Evolutionary conservation across 2,113 vertebrate species (phyloP).

Genomic region (Calidris pygmaea): DNA sequence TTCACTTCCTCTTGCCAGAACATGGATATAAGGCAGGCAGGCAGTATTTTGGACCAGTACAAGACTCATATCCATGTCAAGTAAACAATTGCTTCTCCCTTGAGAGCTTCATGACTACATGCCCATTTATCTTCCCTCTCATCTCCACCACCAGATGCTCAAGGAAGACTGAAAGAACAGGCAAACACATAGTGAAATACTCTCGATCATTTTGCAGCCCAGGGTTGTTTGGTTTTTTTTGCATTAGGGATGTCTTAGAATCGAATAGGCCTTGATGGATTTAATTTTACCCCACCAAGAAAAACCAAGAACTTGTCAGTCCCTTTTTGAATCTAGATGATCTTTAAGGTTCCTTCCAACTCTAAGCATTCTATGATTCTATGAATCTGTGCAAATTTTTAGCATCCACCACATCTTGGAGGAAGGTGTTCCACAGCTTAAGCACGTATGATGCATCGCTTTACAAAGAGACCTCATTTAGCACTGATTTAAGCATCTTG

Average conservation of each 20-base stretch:
- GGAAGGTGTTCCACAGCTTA: background rate
- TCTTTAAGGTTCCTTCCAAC: background rate
- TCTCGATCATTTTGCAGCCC: background rate
- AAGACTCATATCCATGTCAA: background rate
- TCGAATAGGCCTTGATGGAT: background rate
- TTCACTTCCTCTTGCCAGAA: background rate
- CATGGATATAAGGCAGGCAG: background rate
- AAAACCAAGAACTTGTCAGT: background rate
- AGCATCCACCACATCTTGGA: background rate
- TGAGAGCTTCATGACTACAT: background rate
- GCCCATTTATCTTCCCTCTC: background rate
- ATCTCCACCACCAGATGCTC: background rate
- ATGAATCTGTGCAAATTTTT: background rate
- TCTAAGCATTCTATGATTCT: background rate
- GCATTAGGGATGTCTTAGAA: background rate
- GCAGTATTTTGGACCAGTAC: background rate
- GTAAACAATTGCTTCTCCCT: background rate
- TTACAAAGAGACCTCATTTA: background rate
- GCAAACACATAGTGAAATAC: background rate
- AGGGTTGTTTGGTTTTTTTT: background rate
- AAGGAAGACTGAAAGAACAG: background rate
- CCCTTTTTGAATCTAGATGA: background rate
- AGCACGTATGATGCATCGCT: accelerated
- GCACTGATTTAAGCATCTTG: background rate
- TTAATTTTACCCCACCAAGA: background rate